Evolutionary conservation across 2,888 invertebrate genomes (phyloP).

Genomic region (Andrena dorsata): DNA sequence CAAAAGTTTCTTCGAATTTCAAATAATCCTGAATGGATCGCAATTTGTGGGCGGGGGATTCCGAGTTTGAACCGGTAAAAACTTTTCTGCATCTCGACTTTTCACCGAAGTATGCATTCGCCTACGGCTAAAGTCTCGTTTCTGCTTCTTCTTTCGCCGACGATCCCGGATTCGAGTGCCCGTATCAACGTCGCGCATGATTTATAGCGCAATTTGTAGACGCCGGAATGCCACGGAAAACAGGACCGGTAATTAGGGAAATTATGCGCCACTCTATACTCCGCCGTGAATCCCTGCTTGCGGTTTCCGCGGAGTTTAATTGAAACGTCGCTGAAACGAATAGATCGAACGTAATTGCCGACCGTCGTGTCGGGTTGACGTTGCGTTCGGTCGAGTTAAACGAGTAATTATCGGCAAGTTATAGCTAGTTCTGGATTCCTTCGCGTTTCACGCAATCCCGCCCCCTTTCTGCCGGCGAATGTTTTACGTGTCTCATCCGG

Average conservation of each 20-base stretch:
- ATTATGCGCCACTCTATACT: constrained; percentile 32
- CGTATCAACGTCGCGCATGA: constrained; percentile 4
- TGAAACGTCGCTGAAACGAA: constrained; percentile 53
- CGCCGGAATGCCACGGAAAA: background rate
- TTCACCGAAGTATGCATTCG: constrained; percentile 26
- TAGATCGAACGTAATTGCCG: constrained; percentile 50
- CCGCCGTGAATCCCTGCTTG: constrained; percentile 19
- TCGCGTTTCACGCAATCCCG: constrained; percentile 21
- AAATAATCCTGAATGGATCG: constrained; percentile 81
- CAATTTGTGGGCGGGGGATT: constrained; percentile 79
- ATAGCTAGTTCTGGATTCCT: constrained; percentile 42
- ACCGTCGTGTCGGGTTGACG: constrained; percentile 27
- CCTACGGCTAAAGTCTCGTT: background rate
- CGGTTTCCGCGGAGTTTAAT: constrained; percentile 50
- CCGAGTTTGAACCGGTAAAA: constrained; percentile 66
- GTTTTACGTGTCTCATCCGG: no score
- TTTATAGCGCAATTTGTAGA: background rate
- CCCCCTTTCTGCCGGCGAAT: background rate
- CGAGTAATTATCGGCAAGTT: constrained; percentile 65
- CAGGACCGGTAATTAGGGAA: constrained; percentile 38
- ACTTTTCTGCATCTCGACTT: constrained; percentile 66
- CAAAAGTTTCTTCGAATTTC: constrained; percentile 80
- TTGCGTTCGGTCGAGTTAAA: constrained; percentile 31
- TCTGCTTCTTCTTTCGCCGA: background rate
- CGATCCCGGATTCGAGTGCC: background rate